A percentile compares a stretch with the other conserved stretches of the same genome.
These are phyloP conservation scores for Bambusicola thoracicus DNA, from an alignment of 2,113 vertebrate genomes.

Conservation along the genomic window DNA sequence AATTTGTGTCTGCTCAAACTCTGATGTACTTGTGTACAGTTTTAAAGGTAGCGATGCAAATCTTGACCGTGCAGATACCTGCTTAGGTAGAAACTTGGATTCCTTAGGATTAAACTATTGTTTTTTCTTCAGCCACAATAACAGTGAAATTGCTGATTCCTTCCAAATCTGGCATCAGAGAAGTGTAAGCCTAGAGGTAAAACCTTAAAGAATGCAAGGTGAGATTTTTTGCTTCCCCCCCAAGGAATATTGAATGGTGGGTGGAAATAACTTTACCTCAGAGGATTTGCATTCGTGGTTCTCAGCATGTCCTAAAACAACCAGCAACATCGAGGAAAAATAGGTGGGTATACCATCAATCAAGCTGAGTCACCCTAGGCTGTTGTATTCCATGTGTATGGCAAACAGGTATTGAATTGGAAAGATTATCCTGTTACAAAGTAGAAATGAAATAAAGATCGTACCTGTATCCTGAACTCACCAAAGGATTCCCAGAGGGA, in stretches of 20 bases:
- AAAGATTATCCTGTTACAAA: no score
- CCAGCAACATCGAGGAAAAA: slow-evolving; percentile 34
- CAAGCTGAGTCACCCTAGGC: neutral
- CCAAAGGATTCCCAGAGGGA: no score
- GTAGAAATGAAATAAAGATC: no score
- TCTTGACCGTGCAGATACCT: neutral
- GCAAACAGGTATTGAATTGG: no score
- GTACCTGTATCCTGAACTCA: no score
- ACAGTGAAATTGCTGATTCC: neutral
- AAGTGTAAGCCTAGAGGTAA: neutral
- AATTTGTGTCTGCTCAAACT: neutral
- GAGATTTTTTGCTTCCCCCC: neutral
- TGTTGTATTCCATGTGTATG: slow-evolving; percentile 12
- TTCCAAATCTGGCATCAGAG: neutral
- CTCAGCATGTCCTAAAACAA: slow-evolving; percentile 17
- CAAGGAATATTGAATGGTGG: neutral
- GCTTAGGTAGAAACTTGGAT: neutral
- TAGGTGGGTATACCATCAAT: neutral
- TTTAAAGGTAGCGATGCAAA: neutral
- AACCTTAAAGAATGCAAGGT: slow-evolving; percentile 1
- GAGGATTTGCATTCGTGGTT: slow-evolving; percentile 15
- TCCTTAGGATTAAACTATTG: neutral
- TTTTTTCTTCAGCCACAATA: neutral
- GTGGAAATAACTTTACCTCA: neutral
- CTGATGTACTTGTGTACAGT: neutral